phyloP scores from a whole-genome alignment of 2,113 vertebrate genomes.

The Scytalopus superciliaris region DNA sequence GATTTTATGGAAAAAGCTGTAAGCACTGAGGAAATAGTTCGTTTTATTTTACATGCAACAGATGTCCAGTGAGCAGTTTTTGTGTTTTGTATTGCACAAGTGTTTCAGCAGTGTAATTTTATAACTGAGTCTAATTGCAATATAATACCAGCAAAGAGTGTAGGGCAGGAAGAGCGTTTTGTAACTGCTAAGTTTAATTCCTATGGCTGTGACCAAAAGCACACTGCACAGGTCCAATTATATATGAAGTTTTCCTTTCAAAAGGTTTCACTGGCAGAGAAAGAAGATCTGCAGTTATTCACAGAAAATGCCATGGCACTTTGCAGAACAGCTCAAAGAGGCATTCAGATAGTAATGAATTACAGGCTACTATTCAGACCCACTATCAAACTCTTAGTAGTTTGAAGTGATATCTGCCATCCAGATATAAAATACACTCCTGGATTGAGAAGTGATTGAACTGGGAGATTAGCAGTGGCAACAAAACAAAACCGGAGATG shows the following conservation, averaged over 20 bases:
- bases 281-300: neutral
- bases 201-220: neutral
- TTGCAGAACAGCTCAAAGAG: neutral
- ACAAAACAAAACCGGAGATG: neutral
- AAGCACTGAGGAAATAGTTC: neutral
- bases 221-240: neutral
- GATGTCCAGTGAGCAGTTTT: neutral
- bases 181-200: neutral
- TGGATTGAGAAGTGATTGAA: neutral
- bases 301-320: neutral
- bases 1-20: neutral
- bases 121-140: neutral
- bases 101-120: neutral
- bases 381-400: neutral
- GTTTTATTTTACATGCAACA: neutral
- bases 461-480: neutral
- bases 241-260: neutral
- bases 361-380: neutral
- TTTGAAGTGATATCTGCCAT: neutral
- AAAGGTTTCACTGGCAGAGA: neutral
- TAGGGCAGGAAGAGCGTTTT: neutral
- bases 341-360: neutral
- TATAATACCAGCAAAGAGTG: neutral
- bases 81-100: neutral
- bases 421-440: neutral